phyloP scores from a whole-genome alignment of 2,888 invertebrate species.

The Eutolmus rufibarbis region DNA sequence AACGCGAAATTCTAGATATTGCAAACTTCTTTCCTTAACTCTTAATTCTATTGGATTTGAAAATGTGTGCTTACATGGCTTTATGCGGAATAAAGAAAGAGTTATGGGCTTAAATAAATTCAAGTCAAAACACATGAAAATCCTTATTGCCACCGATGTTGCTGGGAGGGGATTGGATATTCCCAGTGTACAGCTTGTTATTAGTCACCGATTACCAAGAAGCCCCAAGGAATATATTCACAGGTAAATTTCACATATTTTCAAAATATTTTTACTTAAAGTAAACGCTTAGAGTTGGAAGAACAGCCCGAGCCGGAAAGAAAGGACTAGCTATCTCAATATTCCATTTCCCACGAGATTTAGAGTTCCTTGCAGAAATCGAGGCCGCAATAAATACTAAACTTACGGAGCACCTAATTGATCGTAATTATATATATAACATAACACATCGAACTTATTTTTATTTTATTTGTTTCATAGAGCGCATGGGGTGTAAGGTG shows the following conservation, averaged over 20 bases:
- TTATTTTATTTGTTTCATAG: too few species aligned
- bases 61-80: slow-evolving; percentile 91
- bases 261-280: too few species aligned
- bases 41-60: slow-evolving; percentile 86
- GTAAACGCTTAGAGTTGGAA: too few species aligned
- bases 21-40: slow-evolving; percentile 89
- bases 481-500: too few species aligned
- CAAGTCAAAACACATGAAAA: slow-evolving; percentile 85
- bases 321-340: too few species aligned
- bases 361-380: too few species aligned
- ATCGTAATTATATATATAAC: too few species aligned
- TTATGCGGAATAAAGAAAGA: slow-evolving; percentile 88
- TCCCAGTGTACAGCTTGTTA: slow-evolving; percentile 90
- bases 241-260: slow-evolving; percentile 58
- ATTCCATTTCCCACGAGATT: too few species aligned
- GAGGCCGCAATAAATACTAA: too few species aligned
- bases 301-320: too few species aligned
- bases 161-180: slow-evolving; percentile 97
- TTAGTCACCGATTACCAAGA: slow-evolving; percentile 93
- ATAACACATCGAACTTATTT: too few species aligned
- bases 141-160: slow-evolving; percentile 95
- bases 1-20: slow-evolving; percentile 69
- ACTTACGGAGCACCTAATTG: too few species aligned
- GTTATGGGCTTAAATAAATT: slow-evolving; percentile 86
- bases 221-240: slow-evolving; percentile 95